Percentiles rank a stretch among this genome's conserved stretches.
These are phyloP conservation scores for Myiozetetes cayanensis DNA, from an alignment of 2,113 vertebrate genomes.

Conservation along the genomic window DNA sequence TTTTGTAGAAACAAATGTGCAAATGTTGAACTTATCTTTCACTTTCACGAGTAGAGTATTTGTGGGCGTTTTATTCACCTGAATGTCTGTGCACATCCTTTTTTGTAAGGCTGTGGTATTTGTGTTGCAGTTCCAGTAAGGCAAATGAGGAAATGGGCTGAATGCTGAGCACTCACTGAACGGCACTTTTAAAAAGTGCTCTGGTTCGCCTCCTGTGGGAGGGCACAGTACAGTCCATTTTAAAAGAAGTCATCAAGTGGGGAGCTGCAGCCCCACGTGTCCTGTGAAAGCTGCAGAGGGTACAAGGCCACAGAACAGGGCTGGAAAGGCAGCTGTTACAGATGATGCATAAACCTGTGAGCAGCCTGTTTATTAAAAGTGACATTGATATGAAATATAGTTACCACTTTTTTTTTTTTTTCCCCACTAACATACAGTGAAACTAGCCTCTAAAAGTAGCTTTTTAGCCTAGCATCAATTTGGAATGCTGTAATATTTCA, in stretches of 20 bases:
- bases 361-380: neutral
- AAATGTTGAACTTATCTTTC: neutral
- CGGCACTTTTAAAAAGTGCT: neutral
- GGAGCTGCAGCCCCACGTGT: too few relatives aligned
- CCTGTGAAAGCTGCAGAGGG: neutral
- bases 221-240: neutral
- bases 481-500: neutral
- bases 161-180: neutral
- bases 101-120: neutral
- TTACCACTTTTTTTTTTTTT: neutral
- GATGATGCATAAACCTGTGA: neutral
- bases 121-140: neutral
- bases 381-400: neutral
- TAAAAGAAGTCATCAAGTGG: neutral
- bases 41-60: neutral
- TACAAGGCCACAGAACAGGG: neutral
- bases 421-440: neutral
- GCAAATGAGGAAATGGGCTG: neutral
- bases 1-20: neutral
- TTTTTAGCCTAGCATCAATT: neutral
- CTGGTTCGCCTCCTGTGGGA: neutral
- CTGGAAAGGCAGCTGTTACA: neutral
- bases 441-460: neutral
- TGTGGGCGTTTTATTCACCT: neutral
- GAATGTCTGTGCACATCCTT: fast-evolving